phyloP scores from a whole-genome alignment of 2,888 invertebrate species.

The Hyposoter dolosus region DNA sequence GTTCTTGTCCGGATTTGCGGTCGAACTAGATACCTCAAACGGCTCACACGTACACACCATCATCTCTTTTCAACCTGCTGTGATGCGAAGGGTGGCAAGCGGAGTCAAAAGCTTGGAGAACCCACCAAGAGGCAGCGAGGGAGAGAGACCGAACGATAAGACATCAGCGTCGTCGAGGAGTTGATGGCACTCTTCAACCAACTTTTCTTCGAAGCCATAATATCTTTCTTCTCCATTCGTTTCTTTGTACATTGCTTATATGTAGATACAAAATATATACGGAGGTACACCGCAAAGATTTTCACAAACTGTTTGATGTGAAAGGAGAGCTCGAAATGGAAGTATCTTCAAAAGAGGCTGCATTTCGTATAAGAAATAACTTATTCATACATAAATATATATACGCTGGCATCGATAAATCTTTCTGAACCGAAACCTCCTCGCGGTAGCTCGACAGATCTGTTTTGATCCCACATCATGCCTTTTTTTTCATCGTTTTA shows the following conservation, averaged over 20 bases:
- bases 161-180: constrained; percentile 4
- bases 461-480: constrained; percentile 65
- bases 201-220: constrained; percentile 60
- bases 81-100: constrained; percentile 10
- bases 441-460: constrained; percentile 57
- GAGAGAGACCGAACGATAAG: constrained; percentile 14
- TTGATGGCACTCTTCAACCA: constrained; percentile 52
- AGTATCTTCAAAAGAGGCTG: constrained; percentile 30
- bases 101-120: constrained; percentile 23
- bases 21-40: constrained; percentile 38
- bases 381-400: background rate
- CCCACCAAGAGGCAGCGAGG: background rate
- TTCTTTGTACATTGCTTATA: constrained; percentile 24
- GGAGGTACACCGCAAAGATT: constrained; percentile 24
- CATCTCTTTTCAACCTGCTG: constrained; percentile 10
- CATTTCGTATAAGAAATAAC: constrained; percentile 3
- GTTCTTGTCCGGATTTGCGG: constrained; percentile 59
- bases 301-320: constrained; percentile 49
- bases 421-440: constrained; percentile 45
- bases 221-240: constrained; percentile 52
- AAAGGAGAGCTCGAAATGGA: constrained; percentile 23
- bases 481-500: constrained; percentile 38
- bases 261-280: constrained; percentile 13
- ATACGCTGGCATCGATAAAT: constrained; percentile 55
- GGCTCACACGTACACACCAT: constrained; percentile 30